Base-by-base conservation (phyloP, 2,888 invertebrate species). In the Zele albiditarsus region DNA sequence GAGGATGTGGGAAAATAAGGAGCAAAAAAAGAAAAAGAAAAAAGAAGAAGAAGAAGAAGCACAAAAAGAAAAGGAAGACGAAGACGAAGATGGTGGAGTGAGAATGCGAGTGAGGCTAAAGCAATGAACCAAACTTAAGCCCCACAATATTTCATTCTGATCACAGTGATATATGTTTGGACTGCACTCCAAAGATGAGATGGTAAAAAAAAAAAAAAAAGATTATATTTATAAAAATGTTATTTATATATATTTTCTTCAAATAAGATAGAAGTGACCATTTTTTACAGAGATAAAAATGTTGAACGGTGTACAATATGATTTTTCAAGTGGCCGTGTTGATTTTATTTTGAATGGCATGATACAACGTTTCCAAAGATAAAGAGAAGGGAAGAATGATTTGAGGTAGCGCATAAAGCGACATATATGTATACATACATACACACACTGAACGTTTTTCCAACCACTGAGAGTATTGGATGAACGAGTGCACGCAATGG, bases 81-180 rank as follows among this genome's bases (percentile, higher is more conserved):
- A 53, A 8, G 53, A 20, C 2, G n/a, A 16, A 1, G 46, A 16
- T 16, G n/a, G 4, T 8, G 8, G 53, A 53, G 20, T n/a, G 20
- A 4, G 12, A 42, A 42, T 42, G 12, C 5, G 12, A 42, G 12
- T 42, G 12, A n/a, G 12, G 53, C 53, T 6, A 4, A 23, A 6
- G 53, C 31, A 38, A 27, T 23, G 31, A 28, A 57, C 31, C 38
- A 70, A 70, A 70, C 53, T 68, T 23, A 28, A 31, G 53, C n/a
- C 58, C 38, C 0, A 5, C 33, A 46, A 62, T 71, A 71, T 71
- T 60, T 71, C 27, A 60, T 46, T 8, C 46, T 10, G 27, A 60
- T 60, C 16, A 38, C 5, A 23, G 62, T 71, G 71, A 71, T 71
- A 71, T 62, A 71, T 53, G 53, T 8, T 53, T 10, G 33, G 31